Percentiles rank a stretch among this genome's conserved stretches.
Conservation (phyloP, 2,888 invertebrate species). For the Caenorhabditis sp. region DNA sequence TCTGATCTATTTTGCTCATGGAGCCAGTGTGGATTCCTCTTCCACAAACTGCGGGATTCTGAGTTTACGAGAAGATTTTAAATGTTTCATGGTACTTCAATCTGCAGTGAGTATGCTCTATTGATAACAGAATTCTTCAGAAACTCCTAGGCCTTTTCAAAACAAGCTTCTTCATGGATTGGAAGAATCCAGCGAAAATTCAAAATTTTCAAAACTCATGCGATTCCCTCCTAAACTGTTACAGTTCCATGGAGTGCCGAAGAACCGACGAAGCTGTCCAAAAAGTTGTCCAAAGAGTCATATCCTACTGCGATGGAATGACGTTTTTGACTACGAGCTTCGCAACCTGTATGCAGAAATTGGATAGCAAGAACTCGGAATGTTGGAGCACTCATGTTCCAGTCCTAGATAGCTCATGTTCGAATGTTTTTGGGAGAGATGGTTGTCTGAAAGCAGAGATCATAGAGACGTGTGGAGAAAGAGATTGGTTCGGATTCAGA, state of each 20-base stretch:
- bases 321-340: conserved; percentile 1
- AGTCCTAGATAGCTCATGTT: conserved; percentile 12
- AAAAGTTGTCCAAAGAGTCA: background rate
- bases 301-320: conserved; percentile 21
- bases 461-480: conserved; percentile 25
- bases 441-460: conserved; percentile 38
- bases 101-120: background rate
- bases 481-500: conserved; percentile 26
- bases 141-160: conserved; percentile 10
- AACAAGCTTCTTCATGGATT: conserved; percentile 9
- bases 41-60: background rate
- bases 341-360: background rate
- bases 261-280: background rate
- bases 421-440: conserved; percentile 26
- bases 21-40: conserved; percentile 11
- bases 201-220: background rate
- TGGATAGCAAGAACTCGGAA: conserved; percentile 17
- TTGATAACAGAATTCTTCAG: conserved; percentile 2
- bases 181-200: background rate
- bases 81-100: conserved; percentile 7
- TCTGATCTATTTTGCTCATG: background rate
- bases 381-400: conserved; percentile 24
- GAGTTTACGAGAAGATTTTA: background rate
- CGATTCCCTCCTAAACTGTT: conserved; percentile 14
- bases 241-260: conserved; percentile 1